Percentiles rank a stretch among this genome's conserved stretches.
These are phyloP conservation scores for Apeira syringaria DNA, from an alignment of 2,888 invertebrate genomes.

Conservation along the genomic window DNA sequence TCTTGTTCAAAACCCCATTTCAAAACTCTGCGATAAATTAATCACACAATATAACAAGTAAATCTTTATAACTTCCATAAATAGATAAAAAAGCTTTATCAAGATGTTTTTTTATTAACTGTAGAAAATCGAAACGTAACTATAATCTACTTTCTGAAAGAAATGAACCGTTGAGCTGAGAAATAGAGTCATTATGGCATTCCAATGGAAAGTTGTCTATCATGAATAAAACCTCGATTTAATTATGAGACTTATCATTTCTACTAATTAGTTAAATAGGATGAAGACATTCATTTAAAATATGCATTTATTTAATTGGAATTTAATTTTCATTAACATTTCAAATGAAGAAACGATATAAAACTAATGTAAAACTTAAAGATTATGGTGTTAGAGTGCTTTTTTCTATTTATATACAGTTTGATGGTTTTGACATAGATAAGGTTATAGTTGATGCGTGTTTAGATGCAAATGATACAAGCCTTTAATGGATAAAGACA, in stretches of 20 bases:
- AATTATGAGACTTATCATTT: slow-evolving; percentile 14
- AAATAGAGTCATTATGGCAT: slow-evolving; percentile 8
- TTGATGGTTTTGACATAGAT: background rate
- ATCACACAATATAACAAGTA: background rate
- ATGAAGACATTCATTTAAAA: slow-evolving; percentile 14
- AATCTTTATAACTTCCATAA: background rate
- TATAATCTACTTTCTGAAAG: slow-evolving; percentile 5
- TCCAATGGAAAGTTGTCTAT: too few species aligned
- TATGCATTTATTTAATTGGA: slow-evolving; percentile 5
- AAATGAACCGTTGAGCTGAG: slow-evolving; percentile 4
- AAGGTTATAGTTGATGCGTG: background rate
- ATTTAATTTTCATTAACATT: slow-evolving; percentile 5
- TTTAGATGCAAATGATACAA: slow-evolving; percentile 9
- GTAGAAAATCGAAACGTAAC: background rate
- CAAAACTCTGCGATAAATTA: background rate
- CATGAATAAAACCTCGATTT: slow-evolving; percentile 9
- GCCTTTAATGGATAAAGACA: slow-evolving; percentile 9
- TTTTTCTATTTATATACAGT: background rate
- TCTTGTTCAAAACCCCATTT: background rate
- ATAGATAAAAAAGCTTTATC: background rate
- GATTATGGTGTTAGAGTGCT: background rate
- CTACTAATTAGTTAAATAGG: slow-evolving; percentile 17
- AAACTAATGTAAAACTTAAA: background rate
- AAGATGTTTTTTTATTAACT: background rate
- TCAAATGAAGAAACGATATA: background rate